Percentiles rank a stretch among this genome's conserved stretches.
Conservation (phyloP, 2,888 invertebrate species). For the Plusia festucae region DNA sequence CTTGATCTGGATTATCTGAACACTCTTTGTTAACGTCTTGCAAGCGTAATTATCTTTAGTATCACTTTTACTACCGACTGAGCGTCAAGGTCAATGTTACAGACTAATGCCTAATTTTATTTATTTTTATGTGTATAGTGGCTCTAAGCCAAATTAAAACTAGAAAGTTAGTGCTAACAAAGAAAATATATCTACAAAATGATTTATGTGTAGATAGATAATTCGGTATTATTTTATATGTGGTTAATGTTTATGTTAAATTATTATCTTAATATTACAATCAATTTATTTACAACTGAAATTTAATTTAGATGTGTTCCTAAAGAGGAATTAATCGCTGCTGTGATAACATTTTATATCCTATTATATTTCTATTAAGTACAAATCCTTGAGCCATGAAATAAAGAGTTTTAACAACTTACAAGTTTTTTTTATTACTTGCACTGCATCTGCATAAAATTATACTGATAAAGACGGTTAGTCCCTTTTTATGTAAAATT, state of each 20-base stretch:
- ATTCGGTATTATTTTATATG: slow-evolving; percentile 17
- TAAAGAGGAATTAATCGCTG: slow-evolving; percentile 32
- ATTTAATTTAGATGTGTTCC: slow-evolving; percentile 29
- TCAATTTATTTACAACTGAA: slow-evolving; percentile 18
- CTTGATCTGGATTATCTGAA: slow-evolving; percentile 3
- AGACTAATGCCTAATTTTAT: slow-evolving; percentile 2
- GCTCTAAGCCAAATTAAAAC: background rate
- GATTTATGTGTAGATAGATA: slow-evolving; percentile 17
- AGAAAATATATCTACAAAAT: slow-evolving; percentile 13
- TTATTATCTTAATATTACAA: slow-evolving; percentile 15
- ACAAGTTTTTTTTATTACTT: slow-evolving; percentile 1
- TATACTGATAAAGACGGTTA: too few species aligned
- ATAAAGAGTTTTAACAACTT: slow-evolving; percentile 38
- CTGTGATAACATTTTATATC: slow-evolving; percentile 58
- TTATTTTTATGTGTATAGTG: slow-evolving; percentile 8
- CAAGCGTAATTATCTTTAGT: slow-evolving; percentile 9
- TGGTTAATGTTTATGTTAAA: slow-evolving; percentile 26
- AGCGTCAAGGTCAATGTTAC: slow-evolving; percentile 27
- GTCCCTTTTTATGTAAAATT: too few species aligned
- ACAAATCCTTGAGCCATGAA: slow-evolving; percentile 43
- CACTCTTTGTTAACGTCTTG: slow-evolving; percentile 13
- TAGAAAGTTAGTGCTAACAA: slow-evolving; percentile 4
- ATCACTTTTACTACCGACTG: slow-evolving; percentile 14
- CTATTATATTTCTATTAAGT: slow-evolving; percentile 47
- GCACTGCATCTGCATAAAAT: too few species aligned